These are phyloP conservation scores for Ophioninae sp. DNA, from an alignment of 2,888 invertebrate genomes.

Conservation along the genomic window DNA sequence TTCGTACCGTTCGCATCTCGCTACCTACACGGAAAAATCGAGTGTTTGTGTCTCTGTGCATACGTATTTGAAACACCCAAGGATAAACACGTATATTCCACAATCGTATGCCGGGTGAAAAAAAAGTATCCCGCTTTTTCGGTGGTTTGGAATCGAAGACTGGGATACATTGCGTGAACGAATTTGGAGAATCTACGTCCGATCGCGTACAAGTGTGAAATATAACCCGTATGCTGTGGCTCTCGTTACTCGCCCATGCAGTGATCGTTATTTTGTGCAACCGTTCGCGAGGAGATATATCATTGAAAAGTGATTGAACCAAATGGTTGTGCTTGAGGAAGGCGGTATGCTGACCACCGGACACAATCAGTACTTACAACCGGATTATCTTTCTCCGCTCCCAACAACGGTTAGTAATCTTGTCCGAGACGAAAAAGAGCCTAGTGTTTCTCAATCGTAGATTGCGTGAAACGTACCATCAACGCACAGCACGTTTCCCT, in stretches of 20 bases:
- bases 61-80: background rate
- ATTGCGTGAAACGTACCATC: slow-evolving; percentile 54
- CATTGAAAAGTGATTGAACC: slow-evolving; percentile 70
- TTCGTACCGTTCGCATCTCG: slow-evolving; percentile 67
- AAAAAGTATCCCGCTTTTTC: slow-evolving; percentile 11
- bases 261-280: slow-evolving; percentile 42
- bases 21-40: slow-evolving; percentile 29
- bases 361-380: slow-evolving; percentile 96
- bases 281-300: slow-evolving; percentile 41
- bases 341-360: slow-evolving; percentile 93
- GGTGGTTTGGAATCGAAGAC: slow-evolving; percentile 6
- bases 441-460: background rate
- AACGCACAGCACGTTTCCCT: slow-evolving; percentile 51
- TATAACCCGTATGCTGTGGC: slow-evolving; percentile 48
- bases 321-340: slow-evolving; percentile 96
- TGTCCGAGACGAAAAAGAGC: slow-evolving; percentile 43
- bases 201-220: slow-evolving; percentile 45
- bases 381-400: slow-evolving; percentile 97
- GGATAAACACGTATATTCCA: slow-evolving; percentile 21
- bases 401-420: slow-evolving; percentile 93
- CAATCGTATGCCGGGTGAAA: slow-evolving; percentile 30
- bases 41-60: slow-evolving; percentile 31
- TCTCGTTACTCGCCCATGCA: slow-evolving; percentile 27
- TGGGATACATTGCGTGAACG: slow-evolving; percentile 44
- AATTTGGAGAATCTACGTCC: slow-evolving; percentile 19